Evolutionary conservation across 1,140 invertebrate species (phyloP), one percentile per base, ranked within the genome.

Genomic region (Heliconius hewitsoni): DNA sequence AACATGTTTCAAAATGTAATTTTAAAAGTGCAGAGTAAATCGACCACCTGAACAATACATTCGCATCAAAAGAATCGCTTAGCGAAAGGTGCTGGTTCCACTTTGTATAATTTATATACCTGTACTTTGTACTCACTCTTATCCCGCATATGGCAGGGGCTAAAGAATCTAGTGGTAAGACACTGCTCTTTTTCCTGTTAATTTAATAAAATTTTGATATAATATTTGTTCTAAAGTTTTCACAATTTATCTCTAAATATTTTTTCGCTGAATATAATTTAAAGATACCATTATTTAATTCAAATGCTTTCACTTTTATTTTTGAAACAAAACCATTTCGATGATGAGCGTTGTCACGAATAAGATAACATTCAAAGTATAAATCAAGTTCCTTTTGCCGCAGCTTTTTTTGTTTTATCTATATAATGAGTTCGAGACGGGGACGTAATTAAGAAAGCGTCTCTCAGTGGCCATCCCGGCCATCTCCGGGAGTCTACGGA

Each of bases 371-470:
- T 27, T 37, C 34, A 34, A 39, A 75, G 55, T 39, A 23, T 42
- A 55, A 75, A 75, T 60, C 74, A 60, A 39, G 37, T 34, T 75
- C 52, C 37, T 30, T 74, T 34, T 75, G 55, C n/a, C 72, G 39
- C 50, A n/a, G 73, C 0, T 52, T 30, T 57, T 39, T 74, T 55
- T 74, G 39, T 74, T 37, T 57, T 46, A 55, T 77, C 30, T 77
- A 16, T 71, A 55, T 34, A 77, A 77, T 77, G 70, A 55, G 76
- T 57, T 76, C 37, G 18, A 18, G 74, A 75, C 74, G n/a, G 46
- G 30, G 50, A 72, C 71, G 76, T 77, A 77, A 77, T 77, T 77
- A 77, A 27, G 34, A 37, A 27, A 66, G 5, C 76, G 74, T 60
- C 57, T 75, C 74, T 66, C 74, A 75, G 34, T 23, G 34, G 55